Evolutionary conservation across 1,140 invertebrate genomes (phyloP), one percentile per base, ranked within the genome.

Genomic region (Macrobrachium nipponense): DNA sequence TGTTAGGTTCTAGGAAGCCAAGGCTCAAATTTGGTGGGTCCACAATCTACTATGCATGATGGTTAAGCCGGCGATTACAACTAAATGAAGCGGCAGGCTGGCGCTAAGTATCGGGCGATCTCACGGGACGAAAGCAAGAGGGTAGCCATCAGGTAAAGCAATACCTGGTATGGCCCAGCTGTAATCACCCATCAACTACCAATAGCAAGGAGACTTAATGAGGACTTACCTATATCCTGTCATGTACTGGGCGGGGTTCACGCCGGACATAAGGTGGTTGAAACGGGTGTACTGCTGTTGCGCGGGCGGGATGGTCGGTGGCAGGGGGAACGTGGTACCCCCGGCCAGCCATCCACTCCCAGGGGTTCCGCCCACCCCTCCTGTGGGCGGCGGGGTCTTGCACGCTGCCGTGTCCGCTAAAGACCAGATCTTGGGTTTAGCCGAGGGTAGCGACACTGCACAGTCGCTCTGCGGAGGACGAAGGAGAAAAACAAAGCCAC

Each of bases 361-460:
- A 5, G 84, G 85, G 58, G 75, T 78, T 27, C 85, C 83, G 68
- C 84, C 86, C 72, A 80, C 82, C 23, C 85, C 80, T 23, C 84
- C 86, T 20, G 93, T 92, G 4, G 95, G 95, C 43, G 96, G 96
- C 0, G 96, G 96, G 12, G 96, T 97, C 91, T 98, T 98, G 91
- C 97, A 98, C n/a, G 97, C 97, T 20, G 97, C 97, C 58, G 97
- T 98, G 91, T 98, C 97, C 44, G 97, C 97, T 89, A 99, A 91
- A 10, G 97, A 98, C 98, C 97, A 99, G 89, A 99, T 99, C 92
- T 98, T 98, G 27, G 98, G 97, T 91, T 98, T 98, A 68, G 96
- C 95, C 62, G 96, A 95, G 61, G 96, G 96, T 87, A 97, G 94
- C 3, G 96, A 96, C 27, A 97, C 94, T 8, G 96, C 96, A 91